Percentiles rank a stretch among this genome's conserved stretches.
Conservation (phyloP, 2,113 vertebrate species). For the Hemiscyllium ocellatum region DNA sequence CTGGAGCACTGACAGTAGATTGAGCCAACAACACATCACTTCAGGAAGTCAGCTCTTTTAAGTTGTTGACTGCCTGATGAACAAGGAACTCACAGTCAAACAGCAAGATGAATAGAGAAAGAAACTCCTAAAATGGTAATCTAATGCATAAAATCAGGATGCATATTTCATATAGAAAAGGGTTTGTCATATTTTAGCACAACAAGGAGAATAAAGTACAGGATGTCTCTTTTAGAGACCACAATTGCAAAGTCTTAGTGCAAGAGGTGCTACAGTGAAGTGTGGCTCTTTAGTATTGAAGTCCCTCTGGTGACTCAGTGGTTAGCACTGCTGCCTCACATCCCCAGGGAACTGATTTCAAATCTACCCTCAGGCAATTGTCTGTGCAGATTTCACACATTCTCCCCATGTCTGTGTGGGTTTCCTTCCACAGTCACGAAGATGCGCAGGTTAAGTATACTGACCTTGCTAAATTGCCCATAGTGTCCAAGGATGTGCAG, state of each 20-base stretch:
- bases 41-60: background rate
- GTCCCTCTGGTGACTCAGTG: too few relatives aligned
- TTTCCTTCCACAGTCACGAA: too few relatives aligned
- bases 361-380: too few relatives aligned
- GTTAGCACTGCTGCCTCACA: too few relatives aligned
- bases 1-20: background rate
- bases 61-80: background rate
- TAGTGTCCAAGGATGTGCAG: too few relatives aligned
- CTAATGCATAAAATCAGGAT: background rate
- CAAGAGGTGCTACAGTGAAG: background rate
- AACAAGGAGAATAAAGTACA: background rate
- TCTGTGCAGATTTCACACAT: background rate
- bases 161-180: background rate
- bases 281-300: background rate
- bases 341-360: too few relatives aligned
- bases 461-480: too few relatives aligned
- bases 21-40: background rate
- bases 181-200: background rate
- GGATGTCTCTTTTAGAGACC: background rate
- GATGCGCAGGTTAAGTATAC: too few relatives aligned
- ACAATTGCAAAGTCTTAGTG: background rate
- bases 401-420: too few relatives aligned
- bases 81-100: background rate
- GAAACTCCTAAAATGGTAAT: background rate
- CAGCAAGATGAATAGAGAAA: background rate